Percentiles rank a stretch among this genome's conserved stretches.
These are phyloP conservation scores for Amphipyra tragopoginis DNA, from an alignment of 2,888 invertebrate genomes.

Conservation along the genomic window DNA sequence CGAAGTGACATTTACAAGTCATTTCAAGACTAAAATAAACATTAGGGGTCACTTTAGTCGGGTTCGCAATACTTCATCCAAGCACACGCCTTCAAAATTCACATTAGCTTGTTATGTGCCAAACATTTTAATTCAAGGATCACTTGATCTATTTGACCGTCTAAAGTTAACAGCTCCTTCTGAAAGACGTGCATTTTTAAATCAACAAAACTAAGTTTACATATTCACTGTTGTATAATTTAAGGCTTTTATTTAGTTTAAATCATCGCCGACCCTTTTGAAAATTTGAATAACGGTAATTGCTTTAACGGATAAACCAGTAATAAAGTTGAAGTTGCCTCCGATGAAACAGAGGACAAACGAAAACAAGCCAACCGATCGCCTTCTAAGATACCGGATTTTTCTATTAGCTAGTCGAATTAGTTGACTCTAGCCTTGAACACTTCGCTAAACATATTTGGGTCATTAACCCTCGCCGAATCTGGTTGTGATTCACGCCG, in stretches of 20 bases:
- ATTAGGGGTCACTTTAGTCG: constrained; percentile 23
- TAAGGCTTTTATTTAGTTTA: neutral
- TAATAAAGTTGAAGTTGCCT: constrained; percentile 73
- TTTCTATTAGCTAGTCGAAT: constrained; percentile 82
- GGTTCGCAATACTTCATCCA: constrained; percentile 15
- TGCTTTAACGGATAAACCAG: constrained; percentile 70
- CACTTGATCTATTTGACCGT: constrained; percentile 56
- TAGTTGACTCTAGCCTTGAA: constrained; percentile 86
- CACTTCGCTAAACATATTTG: constrained; percentile 87
- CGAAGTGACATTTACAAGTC: constrained; percentile 37
- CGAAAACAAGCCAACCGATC: constrained; percentile 74
- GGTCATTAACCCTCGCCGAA: constrained; percentile 89
- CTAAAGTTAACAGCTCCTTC: constrained; percentile 29
- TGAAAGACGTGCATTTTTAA: constrained; percentile 14
- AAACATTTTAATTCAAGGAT: constrained; percentile 63
- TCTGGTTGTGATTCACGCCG: constrained; percentile 88
- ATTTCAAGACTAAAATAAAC: constrained; percentile 35
- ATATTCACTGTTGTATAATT: neutral
- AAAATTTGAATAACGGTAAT: constrained; percentile 79
- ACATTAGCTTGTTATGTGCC: constrained; percentile 39
- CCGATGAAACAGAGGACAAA: constrained; percentile 56
- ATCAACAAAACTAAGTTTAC: neutral
- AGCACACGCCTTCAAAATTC: constrained; percentile 34
- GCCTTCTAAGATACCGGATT: constrained; percentile 78
- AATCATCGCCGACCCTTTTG: constrained; percentile 36